Percentiles rank a stretch among this genome's conserved stretches.
Conservation (phyloP, 2,888 invertebrate genomes). For the Tachina fera region DNA sequence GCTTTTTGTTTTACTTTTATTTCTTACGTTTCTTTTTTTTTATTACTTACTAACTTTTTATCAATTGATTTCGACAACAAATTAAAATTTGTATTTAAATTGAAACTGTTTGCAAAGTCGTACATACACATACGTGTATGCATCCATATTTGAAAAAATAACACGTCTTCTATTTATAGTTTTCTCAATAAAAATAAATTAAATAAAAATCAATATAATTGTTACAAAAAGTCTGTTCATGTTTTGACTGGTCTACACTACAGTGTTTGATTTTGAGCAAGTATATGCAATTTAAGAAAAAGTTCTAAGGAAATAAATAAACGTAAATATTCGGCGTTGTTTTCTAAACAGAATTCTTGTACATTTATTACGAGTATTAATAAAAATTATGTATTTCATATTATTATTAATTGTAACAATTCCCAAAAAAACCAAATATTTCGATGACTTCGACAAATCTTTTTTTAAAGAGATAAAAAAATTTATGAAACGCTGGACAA, state of each 20-base stretch:
- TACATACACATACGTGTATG: not conserved
- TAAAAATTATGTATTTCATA: too few relatives aligned
- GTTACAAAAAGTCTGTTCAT: not conserved
- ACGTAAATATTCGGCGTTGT: too few relatives aligned
- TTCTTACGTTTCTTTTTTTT: conserved; percentile 5
- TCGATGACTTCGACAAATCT: too few relatives aligned
- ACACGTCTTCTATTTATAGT: conserved; percentile 40
- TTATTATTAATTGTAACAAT: too few relatives aligned
- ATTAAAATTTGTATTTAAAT: conserved; percentile 46
- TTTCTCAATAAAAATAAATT: conserved; percentile 21
- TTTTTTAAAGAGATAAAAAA: too few relatives aligned
- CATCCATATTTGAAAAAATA: not conserved
- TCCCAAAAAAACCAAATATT: too few relatives aligned
- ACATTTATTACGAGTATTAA: too few relatives aligned
- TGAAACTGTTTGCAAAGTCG: not conserved
- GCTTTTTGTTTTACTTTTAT: conserved; percentile 17
- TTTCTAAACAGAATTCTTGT: too few relatives aligned
- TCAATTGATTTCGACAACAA: conserved; percentile 48
- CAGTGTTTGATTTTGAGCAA: conserved; percentile 21
- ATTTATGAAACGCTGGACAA: too few relatives aligned
- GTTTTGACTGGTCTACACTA: not conserved
- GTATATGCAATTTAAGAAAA: not conserved
- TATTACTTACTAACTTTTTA: conserved; percentile 37
- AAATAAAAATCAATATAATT: conserved; percentile 2
- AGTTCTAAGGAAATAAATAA: too few relatives aligned